Conservation (phyloP, 2,113 vertebrate genomes). For the Urocynchramus pylzowi region DNA sequence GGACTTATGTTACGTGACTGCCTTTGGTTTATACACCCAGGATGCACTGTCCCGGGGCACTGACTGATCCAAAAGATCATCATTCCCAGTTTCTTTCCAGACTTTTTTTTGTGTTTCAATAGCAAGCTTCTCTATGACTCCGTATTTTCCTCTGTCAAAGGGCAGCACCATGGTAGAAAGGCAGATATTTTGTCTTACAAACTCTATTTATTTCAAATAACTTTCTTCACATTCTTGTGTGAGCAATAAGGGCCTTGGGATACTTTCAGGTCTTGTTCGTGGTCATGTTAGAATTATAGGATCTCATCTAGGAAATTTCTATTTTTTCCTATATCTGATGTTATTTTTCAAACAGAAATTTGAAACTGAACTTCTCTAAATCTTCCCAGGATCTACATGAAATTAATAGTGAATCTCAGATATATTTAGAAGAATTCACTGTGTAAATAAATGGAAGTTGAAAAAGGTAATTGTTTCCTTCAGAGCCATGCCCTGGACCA, state of each 20-base stretch:
- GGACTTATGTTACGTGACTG: not conserved
- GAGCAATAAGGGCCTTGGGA: not conserved
- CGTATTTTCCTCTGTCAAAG: not conserved
- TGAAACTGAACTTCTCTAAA: not conserved
- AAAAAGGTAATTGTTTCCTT: not conserved
- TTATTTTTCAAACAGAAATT: slow-evolving; percentile 20
- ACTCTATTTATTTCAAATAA: not conserved
- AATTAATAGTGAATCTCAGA: not conserved
- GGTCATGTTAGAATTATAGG: not conserved
- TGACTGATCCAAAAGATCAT: not conserved
- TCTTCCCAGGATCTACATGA: not conserved
- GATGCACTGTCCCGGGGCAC: not conserved
- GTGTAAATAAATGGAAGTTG: not conserved
- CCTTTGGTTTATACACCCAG: not conserved
- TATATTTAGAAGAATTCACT: not conserved
- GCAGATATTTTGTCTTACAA: not conserved
- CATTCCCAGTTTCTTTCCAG: not conserved
- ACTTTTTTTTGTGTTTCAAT: not conserved
- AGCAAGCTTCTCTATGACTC: not conserved
- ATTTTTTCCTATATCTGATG: not conserved
- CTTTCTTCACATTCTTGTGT: not conserved
- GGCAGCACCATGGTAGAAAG: not conserved
- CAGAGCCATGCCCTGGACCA: not conserved
- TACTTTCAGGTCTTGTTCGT: not conserved
- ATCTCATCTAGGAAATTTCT: not conserved